A percentile compares a stretch with the other conserved stretches of the same genome.
Conservation (phyloP, 1,140 invertebrate species). For the Olivierus martensii region DNA sequence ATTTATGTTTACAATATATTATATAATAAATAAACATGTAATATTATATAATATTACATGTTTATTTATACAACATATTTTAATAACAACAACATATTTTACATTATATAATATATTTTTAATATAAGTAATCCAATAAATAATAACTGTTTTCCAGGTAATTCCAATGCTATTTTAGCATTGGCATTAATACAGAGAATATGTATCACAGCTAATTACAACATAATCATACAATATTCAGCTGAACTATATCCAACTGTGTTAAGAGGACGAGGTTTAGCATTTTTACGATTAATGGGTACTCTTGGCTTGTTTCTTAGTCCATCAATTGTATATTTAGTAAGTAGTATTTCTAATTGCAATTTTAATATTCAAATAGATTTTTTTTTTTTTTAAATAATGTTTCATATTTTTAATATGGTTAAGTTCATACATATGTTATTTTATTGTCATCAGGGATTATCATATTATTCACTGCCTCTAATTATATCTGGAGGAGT, state of each 20-base stretch:
- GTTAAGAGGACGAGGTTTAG: conserved; percentile 23
- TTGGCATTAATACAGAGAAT: conserved; percentile 16
- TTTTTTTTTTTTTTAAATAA: not conserved
- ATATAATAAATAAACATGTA: no score
- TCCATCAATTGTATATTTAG: conserved; percentile 30
- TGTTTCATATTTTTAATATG: not conserved
- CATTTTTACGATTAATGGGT: conserved; percentile 36
- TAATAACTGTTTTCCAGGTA: not conserved
- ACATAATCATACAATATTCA: conserved; percentile 21
- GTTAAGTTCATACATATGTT: not conserved
- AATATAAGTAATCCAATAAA: no score
- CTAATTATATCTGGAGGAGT: conserved; percentile 12
- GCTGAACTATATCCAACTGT: conserved; percentile 24
- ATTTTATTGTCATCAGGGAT: not conserved
- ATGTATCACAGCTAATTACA: conserved; percentile 15
- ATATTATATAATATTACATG: no score
- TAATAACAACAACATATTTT: no score
- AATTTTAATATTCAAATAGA: not conserved
- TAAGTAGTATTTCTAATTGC: conserved; percentile 24
- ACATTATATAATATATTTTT: no score
- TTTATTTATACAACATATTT: no score
- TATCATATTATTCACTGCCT: conserved; percentile 7
- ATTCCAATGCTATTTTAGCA: conserved; percentile 1
- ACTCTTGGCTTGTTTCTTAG: conserved; percentile 39
- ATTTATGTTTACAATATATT: no score